Evolutionary conservation across 2,113 vertebrate genomes (phyloP), one percentile per base, ranked within the genome.

Genomic region (Alaudala cheleensis): DNA sequence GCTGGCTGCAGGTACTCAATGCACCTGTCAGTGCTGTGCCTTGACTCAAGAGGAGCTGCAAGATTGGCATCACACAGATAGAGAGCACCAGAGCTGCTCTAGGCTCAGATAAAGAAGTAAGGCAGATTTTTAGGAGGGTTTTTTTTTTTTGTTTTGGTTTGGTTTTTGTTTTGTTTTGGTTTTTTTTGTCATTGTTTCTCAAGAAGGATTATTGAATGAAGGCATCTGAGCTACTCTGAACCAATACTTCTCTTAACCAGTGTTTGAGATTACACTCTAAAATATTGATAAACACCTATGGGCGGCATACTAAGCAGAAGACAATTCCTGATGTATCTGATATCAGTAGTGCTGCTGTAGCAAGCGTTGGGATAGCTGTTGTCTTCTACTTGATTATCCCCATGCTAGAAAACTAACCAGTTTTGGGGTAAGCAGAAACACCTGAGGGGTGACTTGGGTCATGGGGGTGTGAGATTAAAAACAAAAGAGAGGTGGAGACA

Each of bases 371-470:
- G 29, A 83, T 21, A 86, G 11, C n/a, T 74, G 31, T 71, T 84
- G 14, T 53, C 39, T 87, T 84, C 60, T 81, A 28, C 34, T 78
- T 87, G 28, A 57, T 86, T 73, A 53, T 77, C 11, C 11, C 21
- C 12, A 10, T 0, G 0, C 58, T 62, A 66, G 28, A 90, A 93
- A 87, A 58, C n/a, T 31, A n/a, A 22, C 5, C 13, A 9, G 22
- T 61, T 61, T 65, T 4, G 34, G 39, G 16, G 14, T 33, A 89
- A 50, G 19, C 34, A 84, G 42, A 81, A 61, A 54, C 6, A 66
- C 21, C 9, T 61, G 31, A 66, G 21, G 31, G 21, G 22, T 82
- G 24, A 31, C 21, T 47, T 50, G 8, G 3, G 19, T 84, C 56
- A 71, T 2, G 1, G 12, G 24, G 31, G 2, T 20, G 12, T 86